Percentiles rank a stretch among this genome's conserved stretches.
phyloP scores from a whole-genome alignment of 2,888 invertebrate genomes.

The Magallana nippona region DNA sequence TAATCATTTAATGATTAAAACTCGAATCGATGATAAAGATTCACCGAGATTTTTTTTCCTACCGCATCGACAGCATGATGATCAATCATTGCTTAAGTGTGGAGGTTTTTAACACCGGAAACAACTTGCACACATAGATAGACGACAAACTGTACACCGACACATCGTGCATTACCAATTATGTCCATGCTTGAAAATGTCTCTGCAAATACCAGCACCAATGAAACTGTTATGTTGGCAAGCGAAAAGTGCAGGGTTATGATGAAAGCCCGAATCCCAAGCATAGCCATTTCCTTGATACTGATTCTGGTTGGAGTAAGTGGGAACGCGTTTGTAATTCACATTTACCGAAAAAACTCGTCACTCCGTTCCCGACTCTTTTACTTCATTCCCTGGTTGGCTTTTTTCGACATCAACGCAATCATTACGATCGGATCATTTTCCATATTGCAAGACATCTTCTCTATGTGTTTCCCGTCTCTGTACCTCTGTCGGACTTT shows the following conservation, averaged over 20 bases:
- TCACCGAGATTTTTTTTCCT: too few species aligned
- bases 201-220: not conserved
- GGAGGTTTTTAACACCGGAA: too few species aligned
- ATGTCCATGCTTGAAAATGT: not conserved
- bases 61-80: too few species aligned
- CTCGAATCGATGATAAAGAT: too few species aligned
- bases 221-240: not conserved
- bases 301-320: not conserved
- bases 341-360: not conserved
- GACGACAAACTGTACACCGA: too few species aligned
- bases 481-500: not conserved
- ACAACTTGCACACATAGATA: too few species aligned
- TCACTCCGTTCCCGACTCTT: too few species aligned
- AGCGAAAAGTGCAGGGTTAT: not conserved
- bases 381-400: slow-evolving; percentile 31
- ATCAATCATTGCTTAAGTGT: too few species aligned
- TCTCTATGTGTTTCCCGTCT: slow-evolving; percentile 1
- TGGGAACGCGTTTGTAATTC: slow-evolving; percentile 7
- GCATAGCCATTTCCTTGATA: not conserved
- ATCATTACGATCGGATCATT: not conserved
- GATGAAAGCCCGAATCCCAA: slow-evolving; percentile 11
- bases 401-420: not conserved
- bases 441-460: not conserved
- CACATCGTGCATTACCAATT: too few species aligned
- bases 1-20: too few species aligned